Conservation (phyloP, 2,113 vertebrate species). For the Cyanoramphus novaezelandiae region DNA sequence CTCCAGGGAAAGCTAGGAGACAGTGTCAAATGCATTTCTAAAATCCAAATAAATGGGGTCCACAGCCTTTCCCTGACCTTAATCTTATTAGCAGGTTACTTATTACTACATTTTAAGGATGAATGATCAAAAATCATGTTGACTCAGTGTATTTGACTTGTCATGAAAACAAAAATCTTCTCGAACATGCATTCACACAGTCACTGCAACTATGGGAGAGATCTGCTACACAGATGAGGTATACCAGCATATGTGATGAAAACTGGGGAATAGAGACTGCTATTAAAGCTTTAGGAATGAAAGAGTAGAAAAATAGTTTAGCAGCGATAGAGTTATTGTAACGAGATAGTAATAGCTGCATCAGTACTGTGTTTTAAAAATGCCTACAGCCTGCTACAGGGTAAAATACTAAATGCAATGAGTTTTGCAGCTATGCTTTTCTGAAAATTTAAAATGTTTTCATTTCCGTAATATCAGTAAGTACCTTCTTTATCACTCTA, state of each 20-base stretch:
- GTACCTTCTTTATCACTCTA: not conserved
- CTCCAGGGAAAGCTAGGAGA: not conserved
- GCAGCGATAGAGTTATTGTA: not conserved
- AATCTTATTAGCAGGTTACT: not conserved
- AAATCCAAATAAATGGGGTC: not conserved
- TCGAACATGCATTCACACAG: not conserved
- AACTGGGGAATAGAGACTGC: not conserved
- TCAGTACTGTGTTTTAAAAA: not conserved
- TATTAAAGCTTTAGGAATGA: not conserved
- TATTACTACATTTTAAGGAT: not conserved
- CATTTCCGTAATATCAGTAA: not conserved
- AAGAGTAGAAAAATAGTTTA: not conserved
- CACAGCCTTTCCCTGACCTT: not conserved
- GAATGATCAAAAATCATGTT: not conserved
- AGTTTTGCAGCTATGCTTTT: not conserved
- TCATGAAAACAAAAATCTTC: not conserved
- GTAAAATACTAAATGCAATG: not conserved
- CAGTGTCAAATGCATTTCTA: not conserved
- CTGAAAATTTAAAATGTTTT: not conserved
- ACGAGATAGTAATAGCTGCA: not conserved
- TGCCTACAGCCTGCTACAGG: not conserved
- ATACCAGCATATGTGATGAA: not conserved
- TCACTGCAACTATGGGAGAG: not conserved
- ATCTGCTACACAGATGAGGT: not conserved
- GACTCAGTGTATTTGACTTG: not conserved